phyloP scores from a whole-genome alignment of 2,113 vertebrate genomes.

The Aegithalos caudatus region DNA sequence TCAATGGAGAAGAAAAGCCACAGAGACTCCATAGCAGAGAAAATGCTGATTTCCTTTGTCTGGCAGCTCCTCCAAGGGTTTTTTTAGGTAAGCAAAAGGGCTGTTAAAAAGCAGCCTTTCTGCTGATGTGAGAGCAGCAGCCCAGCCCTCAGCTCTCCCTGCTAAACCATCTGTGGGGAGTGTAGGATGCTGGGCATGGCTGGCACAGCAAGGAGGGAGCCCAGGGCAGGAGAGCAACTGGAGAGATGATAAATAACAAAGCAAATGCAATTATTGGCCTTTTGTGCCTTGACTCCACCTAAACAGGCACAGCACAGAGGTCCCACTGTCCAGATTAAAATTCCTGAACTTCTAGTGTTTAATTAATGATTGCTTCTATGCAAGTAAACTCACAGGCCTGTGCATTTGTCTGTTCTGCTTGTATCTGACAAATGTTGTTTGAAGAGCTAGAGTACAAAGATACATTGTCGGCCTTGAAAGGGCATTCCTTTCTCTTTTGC shows the following conservation, averaged over 20 bases:
- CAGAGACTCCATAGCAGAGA: slow-evolving; percentile 33
- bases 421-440: not conserved
- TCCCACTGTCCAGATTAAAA: not conserved
- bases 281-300: not conserved
- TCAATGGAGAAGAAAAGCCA: slow-evolving; percentile 15
- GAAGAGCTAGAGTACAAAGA: not conserved
- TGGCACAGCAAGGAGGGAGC: not conserved
- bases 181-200: rapidly evolving
- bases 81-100: not conserved
- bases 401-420: not conserved
- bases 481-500: not conserved
- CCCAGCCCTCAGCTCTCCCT: not conserved
- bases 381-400: not conserved
- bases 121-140: not conserved
- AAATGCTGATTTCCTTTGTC: slow-evolving; percentile 48
- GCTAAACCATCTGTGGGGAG: not conserved
- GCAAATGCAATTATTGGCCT: not conserved
- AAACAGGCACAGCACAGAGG: not conserved
- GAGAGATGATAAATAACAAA: not conserved
- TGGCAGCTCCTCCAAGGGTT: not conserved
- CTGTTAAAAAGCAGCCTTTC: not conserved
- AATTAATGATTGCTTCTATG: not conserved
- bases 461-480: not conserved
- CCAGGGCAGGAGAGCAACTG: not conserved
- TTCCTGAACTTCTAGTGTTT: not conserved